A percentile compares a stretch with the other conserved stretches of the same genome.
Evolutionary conservation across 2,888 invertebrate genomes (phyloP).

Genomic region (Blomia tropicalis): DNA sequence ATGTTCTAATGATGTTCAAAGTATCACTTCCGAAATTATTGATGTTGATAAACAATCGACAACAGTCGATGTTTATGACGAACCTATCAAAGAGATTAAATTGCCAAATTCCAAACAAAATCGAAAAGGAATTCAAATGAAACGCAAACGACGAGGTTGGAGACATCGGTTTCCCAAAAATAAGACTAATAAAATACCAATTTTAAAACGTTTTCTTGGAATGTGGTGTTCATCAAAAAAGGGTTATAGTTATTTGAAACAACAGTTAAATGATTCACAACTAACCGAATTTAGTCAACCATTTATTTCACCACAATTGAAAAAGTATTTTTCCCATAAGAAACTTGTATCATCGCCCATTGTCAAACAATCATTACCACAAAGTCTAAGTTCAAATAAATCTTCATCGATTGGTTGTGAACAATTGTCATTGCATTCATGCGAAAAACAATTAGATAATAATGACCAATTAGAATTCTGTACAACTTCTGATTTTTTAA

Average conservation of each 20-base stretch:
- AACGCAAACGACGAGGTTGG: not conserved
- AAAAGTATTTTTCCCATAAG: too few relatives aligned
- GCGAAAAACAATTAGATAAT: too few relatives aligned
- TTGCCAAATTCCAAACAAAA: not conserved
- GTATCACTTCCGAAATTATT: not conserved
- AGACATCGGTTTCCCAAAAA: not conserved
- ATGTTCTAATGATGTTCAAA: not conserved
- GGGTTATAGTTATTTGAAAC: not conserved
- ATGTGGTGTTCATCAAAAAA: not conserved
- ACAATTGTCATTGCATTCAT: too few relatives aligned
- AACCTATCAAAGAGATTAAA: not conserved
- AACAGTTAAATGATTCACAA: not conserved
- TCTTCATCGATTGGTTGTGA: too few relatives aligned
- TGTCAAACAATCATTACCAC: too few relatives aligned
- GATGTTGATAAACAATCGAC: not conserved
- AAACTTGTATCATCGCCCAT: too few relatives aligned
- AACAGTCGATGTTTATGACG: not conserved
- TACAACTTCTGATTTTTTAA: too few relatives aligned
- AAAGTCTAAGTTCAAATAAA: too few relatives aligned
- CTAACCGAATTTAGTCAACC: slow-evolving; percentile 6
- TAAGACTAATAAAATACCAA: too few relatives aligned
- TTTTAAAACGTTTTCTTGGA: not conserved
- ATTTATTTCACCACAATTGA: too few relatives aligned
- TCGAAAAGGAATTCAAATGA: not conserved
- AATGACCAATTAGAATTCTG: too few relatives aligned